Evolutionary conservation across 2,888 invertebrate genomes (phyloP), one percentile per base, ranked within the genome.

Genomic region (Thecocarcelia acutangulata): DNA sequence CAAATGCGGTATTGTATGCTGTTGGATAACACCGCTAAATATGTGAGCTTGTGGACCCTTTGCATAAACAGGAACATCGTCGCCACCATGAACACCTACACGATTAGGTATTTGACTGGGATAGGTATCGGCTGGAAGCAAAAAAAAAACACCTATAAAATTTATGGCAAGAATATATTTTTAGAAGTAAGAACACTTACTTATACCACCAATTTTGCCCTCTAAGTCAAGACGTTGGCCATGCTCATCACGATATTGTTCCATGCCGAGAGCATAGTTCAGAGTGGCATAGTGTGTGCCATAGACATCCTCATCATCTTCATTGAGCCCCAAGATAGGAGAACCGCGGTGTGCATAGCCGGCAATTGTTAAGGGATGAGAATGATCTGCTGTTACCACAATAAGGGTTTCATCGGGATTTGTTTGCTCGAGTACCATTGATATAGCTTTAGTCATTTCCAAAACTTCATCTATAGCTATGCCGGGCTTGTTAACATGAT

Each of bases 61-160:
- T 0, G 96, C 96, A 88, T 93, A 96, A 0, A 96, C 93, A 0
- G 93, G 94, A 0, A 96, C 96, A 87, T 96, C 96, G 83, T 96
- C 96, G 0, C 95, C 95, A 0, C 94, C 94, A 85, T 95, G 95
- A 0, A 94, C 94, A 86, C 95, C 95, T 9, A 92, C 89, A 0
- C 86, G 33, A 19, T 75, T 72, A 19, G 80, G 59, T 11, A 89
- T 85, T 24, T 89, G 87, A 54, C 88, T 85, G 12, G 89, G 89
- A 3, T 85, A 83, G 2, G 81, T 72, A 28, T 40, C 58, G 15
- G 33, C 75, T 76, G 15, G 8, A 50, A 52, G 5, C 5, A 5
- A 24, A 24, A 24, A 5, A 2, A 24, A 40, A 37, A n/a, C 28
- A 15, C 4, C 44, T 15, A 8, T 21, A 28, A 42, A 1, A 5